Conservation (phyloP, 2,797 vertebrate genomes). For the Gallinago solitaria region DNA sequence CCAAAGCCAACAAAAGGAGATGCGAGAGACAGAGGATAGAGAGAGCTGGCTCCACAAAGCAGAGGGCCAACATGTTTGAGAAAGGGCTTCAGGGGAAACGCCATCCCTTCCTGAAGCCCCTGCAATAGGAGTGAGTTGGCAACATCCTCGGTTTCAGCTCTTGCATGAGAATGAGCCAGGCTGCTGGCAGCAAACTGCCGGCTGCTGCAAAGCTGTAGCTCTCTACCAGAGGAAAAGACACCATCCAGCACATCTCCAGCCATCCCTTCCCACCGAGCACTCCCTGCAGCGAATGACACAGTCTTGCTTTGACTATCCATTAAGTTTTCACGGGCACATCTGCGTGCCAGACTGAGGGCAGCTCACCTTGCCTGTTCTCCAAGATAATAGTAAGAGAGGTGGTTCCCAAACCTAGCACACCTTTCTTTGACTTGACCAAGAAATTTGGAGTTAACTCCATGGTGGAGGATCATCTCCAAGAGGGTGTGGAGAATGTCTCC, state of each 20-base stretch:
- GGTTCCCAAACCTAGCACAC: neutral
- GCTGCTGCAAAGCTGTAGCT: neutral
- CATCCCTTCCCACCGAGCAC: neutral
- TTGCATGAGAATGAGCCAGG: slow-evolving; percentile 25
- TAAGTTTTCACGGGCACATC: rapidly evolving
- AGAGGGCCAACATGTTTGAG: neutral
- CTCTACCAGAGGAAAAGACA: neutral
- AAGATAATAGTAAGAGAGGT: rapidly evolving
- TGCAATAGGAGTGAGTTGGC: neutral
- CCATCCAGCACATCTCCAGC: rapidly evolving
- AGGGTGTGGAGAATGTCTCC: neutral
- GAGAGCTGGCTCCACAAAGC: neutral
- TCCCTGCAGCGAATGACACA: rapidly evolving
- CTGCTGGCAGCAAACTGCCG: neutral
- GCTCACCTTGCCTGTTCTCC: neutral
- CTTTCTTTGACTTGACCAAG: neutral
- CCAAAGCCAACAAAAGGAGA: slow-evolving; percentile 14
- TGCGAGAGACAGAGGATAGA: neutral
- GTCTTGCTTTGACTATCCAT: rapidly evolving
- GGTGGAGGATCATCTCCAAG: neutral
- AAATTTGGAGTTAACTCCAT: neutral
- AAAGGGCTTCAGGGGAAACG: neutral
- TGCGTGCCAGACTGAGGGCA: neutral
- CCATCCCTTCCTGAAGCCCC: neutral
- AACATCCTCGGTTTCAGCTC: neutral